phyloP scores from a whole-genome alignment of 2,888 invertebrate species.

The Diaphora mendica region DNA sequence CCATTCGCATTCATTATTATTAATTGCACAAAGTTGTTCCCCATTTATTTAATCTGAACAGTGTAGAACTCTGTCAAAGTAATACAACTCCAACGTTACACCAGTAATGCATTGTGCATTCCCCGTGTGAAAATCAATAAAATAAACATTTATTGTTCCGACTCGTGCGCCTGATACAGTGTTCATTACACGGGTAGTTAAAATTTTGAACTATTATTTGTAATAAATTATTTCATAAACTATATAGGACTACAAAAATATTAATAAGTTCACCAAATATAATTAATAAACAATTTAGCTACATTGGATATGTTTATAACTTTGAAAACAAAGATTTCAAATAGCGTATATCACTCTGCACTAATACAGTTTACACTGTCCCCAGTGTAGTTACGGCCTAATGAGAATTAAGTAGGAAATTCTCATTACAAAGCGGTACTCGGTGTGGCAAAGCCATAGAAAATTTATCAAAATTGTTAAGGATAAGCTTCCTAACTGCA shows the following conservation, averaged over 20 bases:
- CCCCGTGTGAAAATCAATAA: slow-evolving; percentile 85
- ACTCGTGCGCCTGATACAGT: slow-evolving; percentile 52
- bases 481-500: slow-evolving; percentile 58
- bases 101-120: slow-evolving; percentile 70
- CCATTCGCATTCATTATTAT: slow-evolving; percentile 78
- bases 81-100: slow-evolving; percentile 54
- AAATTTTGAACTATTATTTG: slow-evolving; percentile 38
- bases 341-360: slow-evolving; percentile 6
- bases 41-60: slow-evolving; percentile 70
- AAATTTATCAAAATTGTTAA: slow-evolving; percentile 57
- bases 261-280: neutral
- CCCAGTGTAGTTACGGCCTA: slow-evolving; percentile 29
- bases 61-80: slow-evolving; percentile 74
- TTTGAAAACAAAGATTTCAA: neutral
- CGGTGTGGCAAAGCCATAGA: slow-evolving; percentile 45
- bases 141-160: slow-evolving; percentile 79
- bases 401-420: slow-evolving; percentile 43
- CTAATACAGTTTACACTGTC: slow-evolving; percentile 19
- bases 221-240: neutral
- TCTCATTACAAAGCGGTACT: slow-evolving; percentile 39
- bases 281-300: neutral
- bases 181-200: slow-evolving; percentile 29
- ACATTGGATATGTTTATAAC: neutral
- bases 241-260: neutral
- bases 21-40: slow-evolving; percentile 79